phyloP scores from a whole-genome alignment of 2,888 invertebrate genomes.

The Sturmia bella region DNA sequence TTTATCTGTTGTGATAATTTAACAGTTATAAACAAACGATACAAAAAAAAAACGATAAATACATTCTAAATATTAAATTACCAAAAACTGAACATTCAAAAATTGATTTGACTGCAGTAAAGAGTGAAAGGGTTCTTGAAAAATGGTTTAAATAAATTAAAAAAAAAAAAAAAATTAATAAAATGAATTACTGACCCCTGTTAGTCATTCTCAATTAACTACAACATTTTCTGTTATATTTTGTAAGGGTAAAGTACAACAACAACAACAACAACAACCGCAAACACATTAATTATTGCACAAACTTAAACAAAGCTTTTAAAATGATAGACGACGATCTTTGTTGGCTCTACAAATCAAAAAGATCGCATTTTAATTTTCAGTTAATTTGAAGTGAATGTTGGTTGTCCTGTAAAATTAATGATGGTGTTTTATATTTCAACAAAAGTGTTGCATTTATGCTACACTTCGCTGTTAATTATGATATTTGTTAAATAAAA shows the following conservation, averaged over 20 bases:
- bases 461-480: no score
- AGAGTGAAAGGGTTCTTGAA: slow-evolving; percentile 52
- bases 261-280: slow-evolving; percentile 18
- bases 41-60: slow-evolving; percentile 14
- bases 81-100: slow-evolving; percentile 18
- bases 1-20: slow-evolving; percentile 50
- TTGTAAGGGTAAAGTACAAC: slow-evolving; percentile 49
- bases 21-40: slow-evolving; percentile 42
- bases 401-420: no score
- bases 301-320: slow-evolving; percentile 16
- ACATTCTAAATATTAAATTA: slow-evolving; percentile 66
- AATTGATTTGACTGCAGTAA: slow-evolving; percentile 24
- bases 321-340: slow-evolving; percentile 9
- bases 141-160: slow-evolving; percentile 19
- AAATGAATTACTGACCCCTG: slow-evolving; percentile 56
- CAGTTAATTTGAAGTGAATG: neutral
- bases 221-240: slow-evolving; percentile 35
- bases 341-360: neutral
- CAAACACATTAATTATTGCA: slow-evolving; percentile 14
- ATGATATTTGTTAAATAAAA: no score
- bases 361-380: neutral
- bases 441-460: no score
- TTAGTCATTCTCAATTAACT: slow-evolving; percentile 66
- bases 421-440: no score
- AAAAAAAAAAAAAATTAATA: slow-evolving; percentile 21